phyloP scores from a whole-genome alignment of 2,888 invertebrate genomes.

The Xiphydria camelus region DNA sequence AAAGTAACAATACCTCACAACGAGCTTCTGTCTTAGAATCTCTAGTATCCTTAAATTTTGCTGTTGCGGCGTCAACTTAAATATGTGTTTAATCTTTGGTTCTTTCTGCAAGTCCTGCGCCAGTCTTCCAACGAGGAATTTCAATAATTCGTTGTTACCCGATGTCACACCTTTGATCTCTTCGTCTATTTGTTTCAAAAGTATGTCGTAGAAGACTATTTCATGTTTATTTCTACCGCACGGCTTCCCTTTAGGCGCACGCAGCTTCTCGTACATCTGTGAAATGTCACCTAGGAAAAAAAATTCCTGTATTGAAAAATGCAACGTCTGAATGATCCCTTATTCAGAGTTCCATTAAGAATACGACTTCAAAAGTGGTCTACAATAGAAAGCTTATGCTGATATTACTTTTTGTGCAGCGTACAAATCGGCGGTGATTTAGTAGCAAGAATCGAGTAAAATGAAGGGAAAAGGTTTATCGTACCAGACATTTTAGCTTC shows the following conservation, averaged over 20 bases:
- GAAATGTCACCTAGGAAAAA: slow-evolving; percentile 34
- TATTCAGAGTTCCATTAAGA: slow-evolving; percentile 11
- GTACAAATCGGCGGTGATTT: too few relatives aligned
- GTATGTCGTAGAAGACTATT: slow-evolving; percentile 54
- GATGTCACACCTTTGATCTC: slow-evolving; percentile 52
- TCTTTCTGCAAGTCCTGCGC: slow-evolving; percentile 27
- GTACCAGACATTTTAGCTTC: slow-evolving; percentile 28
- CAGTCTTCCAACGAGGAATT: slow-evolving; percentile 28
- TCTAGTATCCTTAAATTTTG: slow-evolving; percentile 27
- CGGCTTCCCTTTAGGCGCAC: slow-evolving; percentile 14
- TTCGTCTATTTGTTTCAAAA: slow-evolving; percentile 56
- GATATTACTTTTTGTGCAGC: too few relatives aligned
- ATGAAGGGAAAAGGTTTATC: too few relatives aligned
- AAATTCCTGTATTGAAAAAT: too few relatives aligned
- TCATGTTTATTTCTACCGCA: slow-evolving; percentile 39
- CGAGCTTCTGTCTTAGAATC: slow-evolving; percentile 30
- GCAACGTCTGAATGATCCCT: neutral
- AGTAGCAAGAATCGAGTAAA: too few relatives aligned
- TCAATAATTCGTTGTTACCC: slow-evolving; percentile 26
- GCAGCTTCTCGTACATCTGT: slow-evolving; percentile 22
- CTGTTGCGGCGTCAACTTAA: slow-evolving; percentile 23
- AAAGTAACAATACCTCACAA: slow-evolving; percentile 27
- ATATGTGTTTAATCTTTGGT: slow-evolving; percentile 26
- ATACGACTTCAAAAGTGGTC: too few relatives aligned
- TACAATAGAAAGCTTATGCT: too few relatives aligned